Conservation (phyloP, 2,888 invertebrate genomes). For the Drosophila monieri region DNA sequence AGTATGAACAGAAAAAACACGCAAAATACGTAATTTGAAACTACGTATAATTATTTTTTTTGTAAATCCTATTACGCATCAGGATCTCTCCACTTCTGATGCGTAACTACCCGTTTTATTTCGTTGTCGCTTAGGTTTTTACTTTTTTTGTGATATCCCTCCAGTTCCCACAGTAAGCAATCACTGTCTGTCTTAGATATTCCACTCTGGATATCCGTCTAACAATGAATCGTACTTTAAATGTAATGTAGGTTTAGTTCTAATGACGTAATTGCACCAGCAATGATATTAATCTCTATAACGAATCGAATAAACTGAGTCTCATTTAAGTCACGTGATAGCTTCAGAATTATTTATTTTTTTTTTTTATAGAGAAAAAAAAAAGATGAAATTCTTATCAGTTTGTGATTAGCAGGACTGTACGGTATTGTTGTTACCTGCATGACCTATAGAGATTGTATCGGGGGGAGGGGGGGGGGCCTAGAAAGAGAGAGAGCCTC, state of each 20-base stretch:
- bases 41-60: slow-evolving; percentile 23
- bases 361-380: background rate
- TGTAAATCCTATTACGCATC: slow-evolving; percentile 30
- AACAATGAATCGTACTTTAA: slow-evolving; percentile 21
- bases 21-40: slow-evolving; percentile 24
- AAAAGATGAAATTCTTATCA: slow-evolving; percentile 23
- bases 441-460: slow-evolving; percentile 41
- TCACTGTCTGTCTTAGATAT: slow-evolving; percentile 32
- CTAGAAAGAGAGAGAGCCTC: background rate
- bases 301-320: slow-evolving; percentile 35
- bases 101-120: slow-evolving; percentile 27
- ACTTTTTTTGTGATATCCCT: slow-evolving; percentile 59
- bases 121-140: slow-evolving; percentile 36
- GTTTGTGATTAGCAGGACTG: slow-evolving; percentile 7
- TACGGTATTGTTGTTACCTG: slow-evolving; percentile 22
- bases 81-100: slow-evolving; percentile 10
- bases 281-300: slow-evolving; percentile 29
- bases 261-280: slow-evolving; percentile 39
- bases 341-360: background rate
- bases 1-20: slow-evolving; percentile 3
- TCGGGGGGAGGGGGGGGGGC: background rate
- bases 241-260: slow-evolving; percentile 39
- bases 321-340: slow-evolving; percentile 25
- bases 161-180: slow-evolving; percentile 44
- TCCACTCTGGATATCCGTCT: slow-evolving; percentile 7